A percentile compares a stretch with the other conserved stretches of the same genome.
Evolutionary conservation across 2,113 vertebrate species (phyloP).

Genomic region (Dendrocopos noguchii): DNA sequence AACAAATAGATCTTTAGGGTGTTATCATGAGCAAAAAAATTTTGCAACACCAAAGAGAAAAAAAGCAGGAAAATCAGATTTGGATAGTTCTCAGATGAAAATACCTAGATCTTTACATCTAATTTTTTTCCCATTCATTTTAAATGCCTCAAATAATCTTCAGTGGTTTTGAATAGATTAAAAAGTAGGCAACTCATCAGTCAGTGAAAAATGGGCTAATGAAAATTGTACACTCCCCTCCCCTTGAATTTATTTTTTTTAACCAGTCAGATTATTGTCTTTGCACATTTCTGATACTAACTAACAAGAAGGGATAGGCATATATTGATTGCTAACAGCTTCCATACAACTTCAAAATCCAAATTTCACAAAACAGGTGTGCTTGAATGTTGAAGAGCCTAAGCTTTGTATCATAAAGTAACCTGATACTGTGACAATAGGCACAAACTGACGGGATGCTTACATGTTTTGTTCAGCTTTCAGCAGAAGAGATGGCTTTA

Average conservation of each 20-base stretch:
- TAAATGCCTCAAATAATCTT: background rate
- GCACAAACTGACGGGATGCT: background rate
- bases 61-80: background rate
- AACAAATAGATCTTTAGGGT: background rate
- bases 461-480: background rate
- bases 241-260: background rate
- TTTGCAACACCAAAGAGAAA: background rate
- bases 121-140: background rate
- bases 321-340: background rate
- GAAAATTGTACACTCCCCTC: background rate
- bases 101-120: background rate
- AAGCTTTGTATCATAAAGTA: background rate
- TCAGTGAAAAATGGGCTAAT: background rate
- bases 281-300: background rate
- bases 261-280: background rate
- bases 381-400: background rate
- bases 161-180: background rate
- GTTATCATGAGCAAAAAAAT: background rate
- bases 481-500: background rate
- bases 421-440: background rate
- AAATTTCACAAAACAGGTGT: background rate
- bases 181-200: background rate
- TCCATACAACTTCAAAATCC: background rate
- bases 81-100: background rate
- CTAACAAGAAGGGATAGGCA: background rate